Percentiles rank a stretch among this genome's conserved stretches.
phyloP scores from a whole-genome alignment of 2,888 invertebrate species.

The Hemithea aestivaria region DNA sequence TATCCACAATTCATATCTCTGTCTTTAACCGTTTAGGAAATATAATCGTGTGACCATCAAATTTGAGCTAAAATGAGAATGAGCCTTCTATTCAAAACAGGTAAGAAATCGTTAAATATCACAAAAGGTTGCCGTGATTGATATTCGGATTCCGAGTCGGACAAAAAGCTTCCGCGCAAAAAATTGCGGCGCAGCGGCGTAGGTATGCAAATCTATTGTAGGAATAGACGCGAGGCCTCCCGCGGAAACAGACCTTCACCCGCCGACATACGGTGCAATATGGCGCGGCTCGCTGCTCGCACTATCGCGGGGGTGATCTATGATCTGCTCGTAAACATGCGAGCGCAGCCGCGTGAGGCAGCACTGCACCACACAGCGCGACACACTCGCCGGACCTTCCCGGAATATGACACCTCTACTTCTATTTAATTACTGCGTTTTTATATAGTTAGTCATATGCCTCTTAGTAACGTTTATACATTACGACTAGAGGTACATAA shows the following conservation, averaged over 20 bases:
- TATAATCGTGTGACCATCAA: no score
- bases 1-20: no score
- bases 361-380: neutral
- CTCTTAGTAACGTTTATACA: no score
- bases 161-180: conserved; percentile 41
- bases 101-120: conserved; percentile 30
- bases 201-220: conserved; percentile 44
- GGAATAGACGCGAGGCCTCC: neutral
- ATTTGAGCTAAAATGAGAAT: no score
- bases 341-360: conserved; percentile 7
- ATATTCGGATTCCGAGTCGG: conserved; percentile 26
- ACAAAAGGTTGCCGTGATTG: conserved; percentile 33
- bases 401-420: no score
- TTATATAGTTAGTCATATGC: no score
- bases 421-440: no score
- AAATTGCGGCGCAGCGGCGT: conserved; percentile 32
- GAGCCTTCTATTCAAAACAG: conserved; percentile 28
- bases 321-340: conserved; percentile 33
- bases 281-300: neutral
- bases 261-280: neutral
- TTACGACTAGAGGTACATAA: no score
- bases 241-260: conserved; percentile 1
- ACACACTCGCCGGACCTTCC: neutral
- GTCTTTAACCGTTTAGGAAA: no score
- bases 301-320: conserved; percentile 24